These are phyloP conservation scores for Campaea margaritaria DNA, from an alignment of 2,888 invertebrate species.

Conservation along the genomic window DNA sequence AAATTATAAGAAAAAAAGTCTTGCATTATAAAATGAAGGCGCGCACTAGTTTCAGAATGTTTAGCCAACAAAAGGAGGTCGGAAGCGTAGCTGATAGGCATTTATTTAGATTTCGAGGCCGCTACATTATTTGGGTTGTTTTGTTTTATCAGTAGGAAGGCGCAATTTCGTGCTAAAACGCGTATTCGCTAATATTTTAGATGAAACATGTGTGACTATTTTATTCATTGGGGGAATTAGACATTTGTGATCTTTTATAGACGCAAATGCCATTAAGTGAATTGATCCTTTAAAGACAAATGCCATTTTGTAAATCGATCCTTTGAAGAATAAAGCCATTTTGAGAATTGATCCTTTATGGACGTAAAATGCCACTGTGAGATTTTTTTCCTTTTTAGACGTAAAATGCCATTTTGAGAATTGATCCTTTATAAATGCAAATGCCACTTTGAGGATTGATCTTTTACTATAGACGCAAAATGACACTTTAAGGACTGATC, in stretches of 20 bases:
- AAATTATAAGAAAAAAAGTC: slow-evolving; percentile 8
- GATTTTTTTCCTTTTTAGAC: no score
- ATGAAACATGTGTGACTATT: slow-evolving; percentile 51
- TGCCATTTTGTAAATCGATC: no score
- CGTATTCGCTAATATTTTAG: slow-evolving; percentile 58
- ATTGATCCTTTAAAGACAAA: no score
- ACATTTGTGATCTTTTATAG: background rate
- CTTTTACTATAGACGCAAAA: no score
- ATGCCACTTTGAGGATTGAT: no score
- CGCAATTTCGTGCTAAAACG: slow-evolving; percentile 70
- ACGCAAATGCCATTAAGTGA: no score
- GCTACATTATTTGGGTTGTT: slow-evolving; percentile 81
- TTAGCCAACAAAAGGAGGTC: slow-evolving; percentile 81
- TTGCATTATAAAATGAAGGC: slow-evolving; percentile 44
- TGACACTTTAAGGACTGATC: no score
- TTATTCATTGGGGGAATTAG: background rate
- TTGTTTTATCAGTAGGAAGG: slow-evolving; percentile 83
- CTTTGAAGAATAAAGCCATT: no score
- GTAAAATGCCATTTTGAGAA: no score
- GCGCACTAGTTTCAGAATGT: slow-evolving; percentile 62
- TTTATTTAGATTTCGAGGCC: slow-evolving; percentile 84
- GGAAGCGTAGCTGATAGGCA: slow-evolving; percentile 79
- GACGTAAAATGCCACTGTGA: no score
- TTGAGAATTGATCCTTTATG: no score
- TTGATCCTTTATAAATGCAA: no score